Evolutionary conservation across 2,888 invertebrate species (phyloP).

Genomic region (Tipula vernalis): DNA sequence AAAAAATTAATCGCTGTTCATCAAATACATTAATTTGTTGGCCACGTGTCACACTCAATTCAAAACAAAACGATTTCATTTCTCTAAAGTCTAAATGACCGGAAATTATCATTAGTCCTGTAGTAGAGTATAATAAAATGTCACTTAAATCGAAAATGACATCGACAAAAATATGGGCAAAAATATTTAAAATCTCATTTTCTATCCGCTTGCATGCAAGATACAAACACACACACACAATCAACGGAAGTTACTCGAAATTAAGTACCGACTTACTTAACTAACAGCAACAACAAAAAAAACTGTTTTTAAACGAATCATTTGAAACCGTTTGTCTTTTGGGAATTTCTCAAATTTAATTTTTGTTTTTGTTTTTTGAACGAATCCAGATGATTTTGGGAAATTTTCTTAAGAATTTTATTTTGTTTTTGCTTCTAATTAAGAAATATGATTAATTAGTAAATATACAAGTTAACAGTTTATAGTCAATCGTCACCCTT

Average conservation of each 20-base stretch:
- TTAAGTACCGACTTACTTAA: neutral
- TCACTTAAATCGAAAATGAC: neutral
- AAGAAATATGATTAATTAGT: slow-evolving; percentile 4
- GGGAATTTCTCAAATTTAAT: neutral
- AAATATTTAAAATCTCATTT: neutral
- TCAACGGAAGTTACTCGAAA: neutral
- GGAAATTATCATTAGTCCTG: neutral
- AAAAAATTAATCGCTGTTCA: neutral
- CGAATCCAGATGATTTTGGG: neutral
- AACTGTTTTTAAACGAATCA: neutral
- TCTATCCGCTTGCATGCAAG: neutral
- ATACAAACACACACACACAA: neutral
- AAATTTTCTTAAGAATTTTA: neutral
- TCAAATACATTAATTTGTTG: neutral
- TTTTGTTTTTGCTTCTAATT: neutral
- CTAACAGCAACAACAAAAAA: neutral
- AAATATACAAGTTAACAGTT: neutral
- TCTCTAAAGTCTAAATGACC: neutral
- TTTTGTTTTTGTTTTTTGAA: neutral
- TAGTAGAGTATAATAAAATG: neutral
- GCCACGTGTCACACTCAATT: neutral
- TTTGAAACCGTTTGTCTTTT: neutral
- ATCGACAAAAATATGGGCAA: neutral
- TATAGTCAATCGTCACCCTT: neutral
- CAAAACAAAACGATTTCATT: neutral